Evolutionary conservation across 2,888 invertebrate species (phyloP), one percentile per base, ranked within the genome.

Genomic region (Ophioninae sp.): DNA sequence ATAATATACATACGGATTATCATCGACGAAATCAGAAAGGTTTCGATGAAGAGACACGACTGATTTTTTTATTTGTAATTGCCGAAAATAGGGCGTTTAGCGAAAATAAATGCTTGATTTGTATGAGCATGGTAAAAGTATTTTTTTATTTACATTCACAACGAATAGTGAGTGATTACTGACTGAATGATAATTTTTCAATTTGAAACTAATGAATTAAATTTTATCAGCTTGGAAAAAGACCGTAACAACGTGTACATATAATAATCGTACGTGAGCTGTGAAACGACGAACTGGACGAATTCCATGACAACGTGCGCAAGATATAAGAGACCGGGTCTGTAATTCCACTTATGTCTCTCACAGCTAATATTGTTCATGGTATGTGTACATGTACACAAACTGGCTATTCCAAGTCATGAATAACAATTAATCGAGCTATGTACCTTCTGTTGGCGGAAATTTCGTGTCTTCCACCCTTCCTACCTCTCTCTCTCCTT

Each of bases 351-450:
- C 79, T 63, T 67, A 67, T 80, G 74, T 63, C 63, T 64, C 72
- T 75, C 65, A 39, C 61, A 22, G 51, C 58, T 56, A 75, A 75
- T 68, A 80, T 74, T 74, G 74, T 80, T 68, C 68, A 80, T 68
- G 65, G 30, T 61, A 44, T 73, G 51, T 74, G 30, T 51, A 74
- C 41, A 44, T 59, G 39, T 58, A 23, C 30, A 41, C 39, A 64
- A 23, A 73, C 39, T 75, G 67, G 73, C 72, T 22, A 64, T 80
- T 67, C 73, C 83, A 56, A 74, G 65, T 37, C 61, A 75, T 81
- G 85, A 83, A 85, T 85, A 79, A 78, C 78, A 85, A 85, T 85
- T 81, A 79, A 82, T 85, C 74, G 80, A 79, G 30, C 30, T 30
- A 1, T 30, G 64, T 75, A 59, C 65, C 65, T 37, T 65, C 30